Evolutionary conservation across 2,888 invertebrate genomes (phyloP).

Genomic region (Oxyscelio sp.): DNA sequence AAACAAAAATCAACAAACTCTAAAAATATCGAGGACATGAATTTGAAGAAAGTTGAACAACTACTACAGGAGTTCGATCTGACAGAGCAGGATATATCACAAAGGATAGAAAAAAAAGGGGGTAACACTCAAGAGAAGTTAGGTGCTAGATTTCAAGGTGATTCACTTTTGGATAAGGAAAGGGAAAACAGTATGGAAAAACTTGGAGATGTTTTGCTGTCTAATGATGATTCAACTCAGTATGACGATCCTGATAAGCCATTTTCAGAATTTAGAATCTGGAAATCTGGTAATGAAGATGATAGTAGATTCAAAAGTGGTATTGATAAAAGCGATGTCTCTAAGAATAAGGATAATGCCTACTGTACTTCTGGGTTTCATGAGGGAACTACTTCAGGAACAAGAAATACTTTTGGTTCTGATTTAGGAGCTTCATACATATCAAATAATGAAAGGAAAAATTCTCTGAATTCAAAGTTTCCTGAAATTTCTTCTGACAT

Average conservation of each 20-base stretch:
- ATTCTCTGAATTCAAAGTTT: constrained; percentile 23
- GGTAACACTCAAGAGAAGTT: too few species aligned
- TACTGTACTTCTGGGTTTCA: constrained; percentile 18
- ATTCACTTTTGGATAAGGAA: neutral
- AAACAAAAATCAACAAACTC: constrained; percentile 76
- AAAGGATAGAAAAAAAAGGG: too few species aligned
- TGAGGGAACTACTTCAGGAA: neutral
- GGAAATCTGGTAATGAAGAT: constrained; percentile 72
- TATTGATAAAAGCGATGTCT: constrained; percentile 4
- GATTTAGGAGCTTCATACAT: constrained; percentile 31
- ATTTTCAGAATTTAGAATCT: constrained; percentile 81
- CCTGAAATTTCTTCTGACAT: constrained; percentile 36
- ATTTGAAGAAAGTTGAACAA: constrained; percentile 87
- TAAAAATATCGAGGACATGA: constrained; percentile 82
- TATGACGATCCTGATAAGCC: constrained; percentile 80
- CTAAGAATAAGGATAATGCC: neutral
- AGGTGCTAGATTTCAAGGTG: constrained; percentile 77
- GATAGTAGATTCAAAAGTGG: constrained; percentile 11
- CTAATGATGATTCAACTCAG: constrained; percentile 77
- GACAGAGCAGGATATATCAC: too few species aligned
- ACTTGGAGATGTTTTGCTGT: constrained; percentile 9
- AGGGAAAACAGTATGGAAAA: constrained; percentile 14
- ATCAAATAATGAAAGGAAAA: constrained; percentile 18
- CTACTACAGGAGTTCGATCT: constrained; percentile 88
- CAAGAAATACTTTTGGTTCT: constrained; percentile 6